Base-by-base conservation (phyloP, 2,888 invertebrate genomes). In the Melanostoma mellinum region DNA sequence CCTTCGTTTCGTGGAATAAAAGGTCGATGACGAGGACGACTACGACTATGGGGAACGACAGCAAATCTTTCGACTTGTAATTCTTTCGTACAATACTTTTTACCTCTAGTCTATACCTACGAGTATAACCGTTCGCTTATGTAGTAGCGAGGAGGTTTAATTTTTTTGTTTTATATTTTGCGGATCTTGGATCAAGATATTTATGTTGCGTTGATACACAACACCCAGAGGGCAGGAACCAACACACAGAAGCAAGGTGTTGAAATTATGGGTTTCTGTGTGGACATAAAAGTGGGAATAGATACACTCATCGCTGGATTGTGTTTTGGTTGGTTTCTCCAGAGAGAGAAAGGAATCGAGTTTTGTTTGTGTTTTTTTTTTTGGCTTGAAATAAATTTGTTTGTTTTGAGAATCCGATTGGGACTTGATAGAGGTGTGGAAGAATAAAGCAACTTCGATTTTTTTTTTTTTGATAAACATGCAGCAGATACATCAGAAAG, bases 161-260 rank as follows among this genome's bases (percentile, higher is more conserved):
- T 0, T 55, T 48, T 68, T 46, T 46, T 6, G 20, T 53, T 48
- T 65, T 56, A 8, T 4, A 30, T 40, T 46, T 60, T 60, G 20
- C 50, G 63, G 69, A 80, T 75, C 63, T 63, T 69, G 61, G 65
- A 46, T 68, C 44, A 52, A 68, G 77, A 81, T 81, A 77, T 77
- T 77, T 81, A 72, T 81, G 77, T 61, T 77, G 36, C 44, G 71
- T 77, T 81, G 81, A 77, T 77, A 72, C 46, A 69, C 80, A 71
- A 71, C 50, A 72, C 76, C 71, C 76, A 4, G 33, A 58, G 58
- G 80, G 58, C 5, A 6, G 32, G 35, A 74, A 42, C 33, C 20
- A 1, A 52, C 30, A 68, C 36, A 68, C 8, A 60, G 20, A 53
- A 35, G 32, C 40, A 40, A 35, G 61, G 71, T 65, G 76, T 76